Conservation (phyloP, 2,113 vertebrate species). For the Dromas ardeola region DNA sequence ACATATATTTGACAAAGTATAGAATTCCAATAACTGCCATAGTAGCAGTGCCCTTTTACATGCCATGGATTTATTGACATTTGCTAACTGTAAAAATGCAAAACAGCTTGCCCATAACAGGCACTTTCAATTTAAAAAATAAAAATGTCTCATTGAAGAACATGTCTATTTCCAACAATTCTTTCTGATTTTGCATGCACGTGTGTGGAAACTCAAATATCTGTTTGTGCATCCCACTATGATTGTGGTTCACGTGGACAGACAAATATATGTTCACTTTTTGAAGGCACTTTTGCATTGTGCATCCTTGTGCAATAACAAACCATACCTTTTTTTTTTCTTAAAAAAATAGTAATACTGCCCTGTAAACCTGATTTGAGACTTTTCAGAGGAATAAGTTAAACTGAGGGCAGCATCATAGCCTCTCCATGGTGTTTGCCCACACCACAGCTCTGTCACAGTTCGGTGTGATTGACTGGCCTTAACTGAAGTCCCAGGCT, state of each 20-base stretch:
- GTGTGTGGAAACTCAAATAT: not conserved
- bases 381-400: not conserved
- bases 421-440: not conserved
- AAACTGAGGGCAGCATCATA: not conserved
- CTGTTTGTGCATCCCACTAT: not conserved
- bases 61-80: conserved; percentile 76
- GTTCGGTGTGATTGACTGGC: not conserved
- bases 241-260: not conserved
- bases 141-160: conserved; percentile 16
- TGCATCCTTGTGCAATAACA: not conserved
- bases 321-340: not conserved
- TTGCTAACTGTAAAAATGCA: conserved; percentile 69
- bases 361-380: not conserved
- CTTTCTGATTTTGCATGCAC: not conserved
- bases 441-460: not conserved
- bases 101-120: conserved; percentile 20
- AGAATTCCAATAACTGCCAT: conserved; percentile 71
- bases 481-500: not conserved
- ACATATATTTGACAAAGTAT: conserved; percentile 80
- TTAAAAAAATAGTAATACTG: not conserved
- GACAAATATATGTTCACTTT: not conserved
- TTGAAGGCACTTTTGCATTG: not conserved
- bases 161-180: not conserved
- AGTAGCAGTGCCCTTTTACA: conserved; percentile 72
- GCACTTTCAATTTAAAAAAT: conserved; percentile 54